phyloP scores from a whole-genome alignment of 2,113 vertebrate species.

The Sitta europaea region DNA sequence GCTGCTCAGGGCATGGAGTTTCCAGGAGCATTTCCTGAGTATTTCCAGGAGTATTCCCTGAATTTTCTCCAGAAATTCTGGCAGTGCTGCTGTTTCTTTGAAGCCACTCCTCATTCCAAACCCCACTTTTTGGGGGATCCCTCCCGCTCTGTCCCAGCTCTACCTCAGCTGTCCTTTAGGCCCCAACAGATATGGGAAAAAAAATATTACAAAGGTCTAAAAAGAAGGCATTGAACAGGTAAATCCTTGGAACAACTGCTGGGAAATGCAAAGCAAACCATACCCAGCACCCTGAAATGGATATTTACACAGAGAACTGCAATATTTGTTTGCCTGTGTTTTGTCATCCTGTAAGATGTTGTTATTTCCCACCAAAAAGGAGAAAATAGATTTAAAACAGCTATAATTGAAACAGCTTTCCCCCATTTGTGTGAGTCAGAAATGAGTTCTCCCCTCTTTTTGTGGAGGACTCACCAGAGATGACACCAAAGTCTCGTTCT shows the following conservation, averaged over 20 bases:
- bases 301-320: not conserved
- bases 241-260: not conserved
- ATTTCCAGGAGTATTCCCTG: not conserved
- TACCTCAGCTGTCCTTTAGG: not conserved
- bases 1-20: not conserved
- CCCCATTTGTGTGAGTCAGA: not conserved
- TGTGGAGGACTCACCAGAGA: not conserved
- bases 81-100: not conserved
- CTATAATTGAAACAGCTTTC: no score
- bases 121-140: accelerated
- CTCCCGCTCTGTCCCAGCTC: not conserved
- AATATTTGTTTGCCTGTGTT: not conserved
- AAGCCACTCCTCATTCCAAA: accelerated
- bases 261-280: not conserved
- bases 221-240: not conserved
- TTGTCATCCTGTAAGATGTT: not conserved
- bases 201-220: not conserved
- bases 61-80: not conserved
- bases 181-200: accelerated
- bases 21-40: no score
- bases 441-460: not conserved
- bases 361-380: not conserved
- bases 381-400: not conserved
- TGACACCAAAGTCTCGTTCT: not conserved
- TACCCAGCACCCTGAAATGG: not conserved